phyloP scores from a whole-genome alignment of 2,797 vertebrate species.

The Apogon talboti region DNA sequence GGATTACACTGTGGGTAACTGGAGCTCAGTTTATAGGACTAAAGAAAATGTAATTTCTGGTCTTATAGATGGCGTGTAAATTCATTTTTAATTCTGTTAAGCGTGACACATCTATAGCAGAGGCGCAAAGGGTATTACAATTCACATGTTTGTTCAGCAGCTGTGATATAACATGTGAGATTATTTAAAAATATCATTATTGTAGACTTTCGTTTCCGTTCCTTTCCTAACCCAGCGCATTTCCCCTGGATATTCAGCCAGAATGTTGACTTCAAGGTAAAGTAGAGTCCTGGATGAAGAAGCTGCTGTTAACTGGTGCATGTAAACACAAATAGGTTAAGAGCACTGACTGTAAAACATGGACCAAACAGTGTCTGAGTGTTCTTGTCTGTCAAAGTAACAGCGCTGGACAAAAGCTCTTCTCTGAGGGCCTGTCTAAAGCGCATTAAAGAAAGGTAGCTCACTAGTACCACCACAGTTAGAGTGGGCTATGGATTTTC shows the following conservation, averaged over 20 bases:
- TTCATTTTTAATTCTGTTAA: constrained; percentile 29
- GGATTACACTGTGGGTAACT: constrained; percentile 43
- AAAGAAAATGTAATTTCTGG: constrained; percentile 45
- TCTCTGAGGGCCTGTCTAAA: constrained; percentile 52
- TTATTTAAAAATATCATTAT: neutral
- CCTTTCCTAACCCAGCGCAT: constrained; percentile 1
- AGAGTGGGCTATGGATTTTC: constrained; percentile 73
- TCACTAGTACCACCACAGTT: constrained; percentile 39
- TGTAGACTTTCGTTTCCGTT: too few relatives aligned
- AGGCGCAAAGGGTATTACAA: constrained; percentile 8
- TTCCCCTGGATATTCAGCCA: constrained; percentile 1
- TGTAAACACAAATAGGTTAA: constrained; percentile 57
- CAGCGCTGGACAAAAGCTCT: constrained; percentile 59
- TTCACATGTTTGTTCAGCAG: neutral
- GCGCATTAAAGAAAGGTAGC: constrained; percentile 55
- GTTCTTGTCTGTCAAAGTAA: constrained; percentile 60
- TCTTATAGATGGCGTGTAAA: constrained; percentile 41
- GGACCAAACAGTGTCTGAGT: constrained; percentile 27
- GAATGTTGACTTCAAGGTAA: constrained; percentile 27
- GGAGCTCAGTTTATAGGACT: constrained; percentile 36
- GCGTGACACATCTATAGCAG: constrained; percentile 2
- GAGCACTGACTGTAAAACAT: constrained; percentile 45
- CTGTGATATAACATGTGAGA: neutral
- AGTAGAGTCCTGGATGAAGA: constrained; percentile 13
- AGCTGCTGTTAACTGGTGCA: constrained; percentile 56